A percentile compares a stretch with the other conserved stretches of the same genome.
phyloP scores from a whole-genome alignment of 2,888 invertebrate species.

The Latheticus oryzae region DNA sequence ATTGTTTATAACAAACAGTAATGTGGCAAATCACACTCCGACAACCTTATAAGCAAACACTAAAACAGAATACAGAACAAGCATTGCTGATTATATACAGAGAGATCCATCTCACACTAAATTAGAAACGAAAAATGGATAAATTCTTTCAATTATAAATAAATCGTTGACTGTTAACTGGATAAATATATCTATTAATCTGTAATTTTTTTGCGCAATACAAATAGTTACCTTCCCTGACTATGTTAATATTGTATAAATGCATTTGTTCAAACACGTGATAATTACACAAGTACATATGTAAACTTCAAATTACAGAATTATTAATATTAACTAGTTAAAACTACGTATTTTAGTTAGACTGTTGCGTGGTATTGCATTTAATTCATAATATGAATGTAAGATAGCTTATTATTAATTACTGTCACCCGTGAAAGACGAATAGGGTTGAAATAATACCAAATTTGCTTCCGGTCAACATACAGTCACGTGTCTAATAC shows the following conservation, averaged over 20 bases:
- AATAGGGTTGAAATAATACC: constrained; percentile 34
- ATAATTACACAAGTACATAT: constrained; percentile 50
- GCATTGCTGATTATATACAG: constrained; percentile 31
- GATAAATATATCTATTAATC: too few species aligned
- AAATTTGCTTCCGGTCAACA: constrained; percentile 38
- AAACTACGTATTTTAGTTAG: constrained; percentile 26
- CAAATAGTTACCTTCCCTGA: constrained; percentile 51
- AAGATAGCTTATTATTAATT: constrained; percentile 32
- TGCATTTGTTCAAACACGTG: constrained; percentile 49
- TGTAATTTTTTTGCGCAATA: constrained; percentile 14
- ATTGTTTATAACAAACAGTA: constrained; percentile 37
- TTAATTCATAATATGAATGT: constrained; percentile 14
- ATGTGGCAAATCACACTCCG: constrained; percentile 36
- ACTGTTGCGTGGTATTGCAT: constrained; percentile 5
- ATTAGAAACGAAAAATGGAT: constrained; percentile 2
- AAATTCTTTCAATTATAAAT: constrained; percentile 8
- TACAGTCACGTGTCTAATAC: constrained; percentile 48
- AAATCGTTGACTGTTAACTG: too few species aligned
- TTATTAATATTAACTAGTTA: constrained; percentile 45
- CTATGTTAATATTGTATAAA: constrained; percentile 53
- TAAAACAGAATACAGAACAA: constrained; percentile 26
- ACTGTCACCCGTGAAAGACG: constrained; percentile 33
- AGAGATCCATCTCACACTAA: constrained; percentile 22
- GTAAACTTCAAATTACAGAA: constrained; percentile 47
- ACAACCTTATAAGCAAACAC: constrained; percentile 27